phyloP scores from a whole-genome alignment of 2,888 invertebrate genomes.

The Zeuzera pyrina region DNA sequence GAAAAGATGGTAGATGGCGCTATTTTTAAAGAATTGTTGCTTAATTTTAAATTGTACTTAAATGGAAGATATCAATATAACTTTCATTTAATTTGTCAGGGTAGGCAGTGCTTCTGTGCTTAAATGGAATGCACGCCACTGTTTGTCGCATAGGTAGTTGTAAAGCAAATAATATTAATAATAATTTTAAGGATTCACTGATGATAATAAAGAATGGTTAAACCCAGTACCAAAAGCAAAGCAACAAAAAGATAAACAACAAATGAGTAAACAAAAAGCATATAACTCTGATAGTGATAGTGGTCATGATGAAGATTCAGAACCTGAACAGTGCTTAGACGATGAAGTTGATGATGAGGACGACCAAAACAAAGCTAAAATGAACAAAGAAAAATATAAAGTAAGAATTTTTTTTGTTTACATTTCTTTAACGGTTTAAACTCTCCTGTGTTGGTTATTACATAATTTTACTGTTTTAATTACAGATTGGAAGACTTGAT shows the following conservation, averaged over 20 bases:
- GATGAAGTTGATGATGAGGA: slow-evolving; percentile 27
- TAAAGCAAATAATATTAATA: slow-evolving; percentile 1
- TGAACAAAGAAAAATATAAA: slow-evolving; percentile 49
- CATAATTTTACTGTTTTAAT: background rate
- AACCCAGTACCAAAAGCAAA: slow-evolving; percentile 72
- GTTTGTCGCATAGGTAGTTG: too few relatives aligned
- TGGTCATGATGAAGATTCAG: slow-evolving; percentile 31
- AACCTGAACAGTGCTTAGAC: slow-evolving; percentile 31
- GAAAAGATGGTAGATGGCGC: too few relatives aligned
- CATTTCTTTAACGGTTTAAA: background rate
- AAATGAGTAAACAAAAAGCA: slow-evolving; percentile 28
- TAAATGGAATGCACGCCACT: too few relatives aligned
- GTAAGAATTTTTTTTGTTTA: slow-evolving; percentile 24
- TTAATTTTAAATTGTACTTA: too few relatives aligned
- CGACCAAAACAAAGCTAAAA: slow-evolving; percentile 24
- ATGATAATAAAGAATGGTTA: slow-evolving; percentile 82
- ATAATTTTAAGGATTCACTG: slow-evolving; percentile 71
- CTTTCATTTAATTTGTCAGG: too few relatives aligned
- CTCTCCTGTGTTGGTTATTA: background rate
- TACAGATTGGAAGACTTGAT: slow-evolving; percentile 65
- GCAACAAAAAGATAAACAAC: too few relatives aligned
- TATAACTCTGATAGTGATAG: slow-evolving; percentile 32
- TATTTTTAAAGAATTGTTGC: too few relatives aligned
- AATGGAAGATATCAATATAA: too few relatives aligned
- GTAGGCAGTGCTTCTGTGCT: too few relatives aligned